Percentiles rank a stretch among this genome's conserved stretches.
phyloP scores from a whole-genome alignment of 2,888 invertebrate species.

The Polietes domitor region DNA sequence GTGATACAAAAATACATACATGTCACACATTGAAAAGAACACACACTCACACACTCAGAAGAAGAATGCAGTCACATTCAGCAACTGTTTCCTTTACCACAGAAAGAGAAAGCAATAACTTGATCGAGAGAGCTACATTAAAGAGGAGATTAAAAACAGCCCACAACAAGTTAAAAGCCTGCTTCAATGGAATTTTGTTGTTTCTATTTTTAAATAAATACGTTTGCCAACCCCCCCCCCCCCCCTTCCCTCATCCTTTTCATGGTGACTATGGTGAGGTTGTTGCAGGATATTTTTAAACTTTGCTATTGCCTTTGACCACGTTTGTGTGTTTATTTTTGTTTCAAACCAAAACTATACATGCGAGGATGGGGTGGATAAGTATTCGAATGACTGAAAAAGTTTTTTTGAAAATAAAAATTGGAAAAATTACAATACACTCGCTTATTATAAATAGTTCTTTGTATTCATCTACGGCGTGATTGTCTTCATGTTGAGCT shows the following conservation, averaged over 20 bases:
- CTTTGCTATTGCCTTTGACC: not conserved
- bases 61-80: not conserved
- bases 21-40: not conserved
- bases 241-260: too few species aligned
- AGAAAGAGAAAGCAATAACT: too few species aligned
- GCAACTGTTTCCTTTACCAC: not conserved
- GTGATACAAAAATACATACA: not conserved
- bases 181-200: not conserved
- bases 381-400: not conserved
- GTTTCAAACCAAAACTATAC: not conserved
- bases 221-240: not conserved
- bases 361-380: not conserved
- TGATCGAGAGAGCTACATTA: too few species aligned
- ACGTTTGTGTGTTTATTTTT: not conserved
- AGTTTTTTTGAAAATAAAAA: too few species aligned
- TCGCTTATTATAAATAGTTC: not conserved
- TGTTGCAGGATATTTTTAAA: constrained; percentile 13
- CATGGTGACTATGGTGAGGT: not conserved
- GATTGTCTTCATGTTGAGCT: too few species aligned
- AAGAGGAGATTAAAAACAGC: too few species aligned
- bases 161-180: too few species aligned
- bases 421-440: not conserved
- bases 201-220: not conserved
- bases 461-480: too few species aligned
- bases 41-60: not conserved